Base-by-base conservation (phyloP, 2,113 vertebrate species). In the Scophthalmus maximus region DNA sequence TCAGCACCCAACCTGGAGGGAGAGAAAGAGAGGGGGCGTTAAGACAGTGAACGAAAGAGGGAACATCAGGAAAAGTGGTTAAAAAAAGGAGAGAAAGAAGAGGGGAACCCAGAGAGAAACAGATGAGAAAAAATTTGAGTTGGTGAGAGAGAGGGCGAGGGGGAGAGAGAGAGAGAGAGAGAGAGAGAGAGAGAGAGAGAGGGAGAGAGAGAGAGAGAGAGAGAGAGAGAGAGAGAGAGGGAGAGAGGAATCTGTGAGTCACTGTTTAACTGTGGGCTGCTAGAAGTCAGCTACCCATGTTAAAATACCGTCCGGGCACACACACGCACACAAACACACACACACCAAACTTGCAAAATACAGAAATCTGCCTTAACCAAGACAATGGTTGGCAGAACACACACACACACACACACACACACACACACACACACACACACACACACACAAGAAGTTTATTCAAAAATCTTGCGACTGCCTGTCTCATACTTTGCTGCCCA, bases 221-320 rank as follows among this genome's bases (percentile, higher is more conserved):
- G 67, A 70, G 56, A 27, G 50, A 78, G 60, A 82, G 57, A 30
- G 22, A 18, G 68, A 9, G 60, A 55, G 32, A 63, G 69, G 29
- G 58, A 82, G 59, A 75, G 68, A 93, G 92, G 93, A 93, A 94
- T 93, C 86, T 92, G 85, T 94, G 94, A 94, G 92, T 94, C 93
- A 94, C 88, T 77, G 88, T 93, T 94, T 94, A 89, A 93, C 92
- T 92, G 88, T 86, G 81, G 82, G 87, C 85, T 92, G 89, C 87
- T 82, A 92, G 90, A 93, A 92, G 82, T 93, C 82, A 73, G 78
- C 63, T 78, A 80, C 85, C 68, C 69, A 80, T 91, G 92, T 83
- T 88, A 92, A 90, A 93, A 88, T 85, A 79, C 81, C 59, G 69
- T 86, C 84, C 88, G 82, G 78, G 71, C 65, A 38, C 61, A 26